A percentile compares a stretch with the other conserved stretches of the same genome.
Conservation (phyloP, 1,140 invertebrate genomes). For the Galleria mellonella region DNA sequence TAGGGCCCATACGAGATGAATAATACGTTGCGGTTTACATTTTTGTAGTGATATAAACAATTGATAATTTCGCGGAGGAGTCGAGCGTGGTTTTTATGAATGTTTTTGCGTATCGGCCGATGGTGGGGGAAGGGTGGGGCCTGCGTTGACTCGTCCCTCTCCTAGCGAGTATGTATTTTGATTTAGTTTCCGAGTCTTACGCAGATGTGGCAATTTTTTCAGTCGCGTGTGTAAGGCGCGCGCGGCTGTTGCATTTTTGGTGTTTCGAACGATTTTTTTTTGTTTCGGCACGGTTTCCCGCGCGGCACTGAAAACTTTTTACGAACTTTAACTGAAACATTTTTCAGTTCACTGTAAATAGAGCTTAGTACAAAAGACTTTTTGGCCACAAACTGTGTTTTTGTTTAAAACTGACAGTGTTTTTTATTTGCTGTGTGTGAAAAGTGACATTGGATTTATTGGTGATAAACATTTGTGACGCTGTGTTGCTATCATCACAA, state of each 20-base stretch:
- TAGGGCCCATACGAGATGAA: constrained; percentile 32
- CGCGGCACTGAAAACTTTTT: constrained; percentile 20
- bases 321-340: constrained; percentile 26
- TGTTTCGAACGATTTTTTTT: constrained; percentile 28
- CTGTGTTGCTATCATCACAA: constrained; percentile 21
- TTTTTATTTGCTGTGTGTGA: constrained; percentile 31
- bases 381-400: constrained; percentile 41
- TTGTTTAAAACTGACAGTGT: constrained; percentile 20
- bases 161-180: constrained; percentile 72
- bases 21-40: constrained; percentile 35
- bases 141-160: constrained; percentile 65
- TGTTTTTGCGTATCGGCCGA: constrained; percentile 62
- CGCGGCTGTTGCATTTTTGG: constrained; percentile 50
- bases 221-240: constrained; percentile 66
- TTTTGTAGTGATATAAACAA: constrained; percentile 58
- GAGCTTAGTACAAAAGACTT: constrained; percentile 28
- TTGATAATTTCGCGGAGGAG: constrained; percentile 62
- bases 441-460: constrained; percentile 38
- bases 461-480: constrained; percentile 40
- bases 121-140: constrained; percentile 68
- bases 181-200: constrained; percentile 71
- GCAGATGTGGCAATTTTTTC: constrained; percentile 70
- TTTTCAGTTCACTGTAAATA: constrained; percentile 34
- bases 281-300: constrained; percentile 36
- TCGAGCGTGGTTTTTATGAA: constrained; percentile 66